A percentile compares a stretch with the other conserved stretches of the same genome.
Conservation (phyloP, 2,888 invertebrate genomes). For the Pinctada fucata region DNA sequence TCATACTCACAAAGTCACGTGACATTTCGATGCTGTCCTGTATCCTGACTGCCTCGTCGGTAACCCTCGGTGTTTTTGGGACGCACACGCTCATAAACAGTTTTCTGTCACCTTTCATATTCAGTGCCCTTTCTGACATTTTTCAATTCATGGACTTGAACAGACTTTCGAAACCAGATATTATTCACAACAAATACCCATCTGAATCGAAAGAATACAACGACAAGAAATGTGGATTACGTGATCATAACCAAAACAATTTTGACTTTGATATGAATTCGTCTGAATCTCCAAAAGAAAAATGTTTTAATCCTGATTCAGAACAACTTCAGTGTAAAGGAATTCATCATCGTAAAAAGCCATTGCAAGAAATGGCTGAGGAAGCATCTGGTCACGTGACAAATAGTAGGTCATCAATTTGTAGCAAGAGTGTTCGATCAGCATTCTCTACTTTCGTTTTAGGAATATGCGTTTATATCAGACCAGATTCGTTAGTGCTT, state of each 20-base stretch:
- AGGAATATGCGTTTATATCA: constrained; percentile 55
- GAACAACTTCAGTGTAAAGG: background rate
- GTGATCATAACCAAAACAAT: background rate
- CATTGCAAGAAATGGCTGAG: background rate
- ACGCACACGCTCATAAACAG: constrained; percentile 70
- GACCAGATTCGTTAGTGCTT: constrained; percentile 57
- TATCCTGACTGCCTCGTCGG: constrained; percentile 57
- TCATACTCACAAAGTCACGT: constrained; percentile 45
- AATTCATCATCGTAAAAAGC: constrained; percentile 2
- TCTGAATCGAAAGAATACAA: background rate
- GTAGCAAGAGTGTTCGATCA: background rate
- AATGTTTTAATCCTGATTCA: background rate
- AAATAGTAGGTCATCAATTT: background rate
- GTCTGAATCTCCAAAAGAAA: background rate
- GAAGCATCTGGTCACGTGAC: background rate
- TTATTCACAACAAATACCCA: background rate
- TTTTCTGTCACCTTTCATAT: constrained; percentile 57
- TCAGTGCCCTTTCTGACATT: constrained; percentile 2
- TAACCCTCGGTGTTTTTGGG: constrained; percentile 60
- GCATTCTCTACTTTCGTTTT: background rate
- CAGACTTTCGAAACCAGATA: background rate
- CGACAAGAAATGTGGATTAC: background rate
- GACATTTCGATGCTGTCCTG: constrained; percentile 57
- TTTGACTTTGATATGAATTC: background rate
- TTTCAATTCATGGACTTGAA: background rate